Base-by-base conservation (phyloP, 2,113 vertebrate genomes). In the Mionectes macconnelli region DNA sequence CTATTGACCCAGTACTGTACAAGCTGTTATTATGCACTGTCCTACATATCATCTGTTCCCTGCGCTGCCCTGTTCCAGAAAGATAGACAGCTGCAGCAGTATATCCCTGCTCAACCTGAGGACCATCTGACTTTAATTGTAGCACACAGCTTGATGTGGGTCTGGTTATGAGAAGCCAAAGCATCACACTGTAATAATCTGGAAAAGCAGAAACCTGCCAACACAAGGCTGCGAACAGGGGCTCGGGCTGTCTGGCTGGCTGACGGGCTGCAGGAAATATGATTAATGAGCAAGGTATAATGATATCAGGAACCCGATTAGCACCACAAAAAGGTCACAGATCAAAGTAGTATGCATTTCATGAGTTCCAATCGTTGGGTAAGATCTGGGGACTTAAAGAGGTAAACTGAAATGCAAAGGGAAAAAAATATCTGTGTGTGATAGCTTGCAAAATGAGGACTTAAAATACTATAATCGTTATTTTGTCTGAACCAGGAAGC, bases 301-400 rank as follows among this genome's bases (percentile, higher is more conserved):
- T 98, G 98, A 98, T 99, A 99, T 98, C 98, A 99, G 98, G 98
- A 98, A 98, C 98, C 98, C 98, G 98, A 98, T 99, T 99, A 99
- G 97, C 98, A 98, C 98, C 98, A 98, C 98, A 98, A 97, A 98
- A 98, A 98, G 99, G 98, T 99, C 99, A 99, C 98, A 98, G 98
- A 99, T 98, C 99, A 99, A 98, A 99, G 98, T 93, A 97, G 98
- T 98, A 97, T 98, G 97, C 97, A 98, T 98, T 98, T 98, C 98
- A 98, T 98, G 98, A 98, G 97, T 97, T 97, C 93, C 67, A 98
- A 98, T 98, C 97, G 25, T 87, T 95, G 96, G 55, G 75, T 88
- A 96, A 97, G 97, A 98, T 98, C 97, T 97, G 96, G 56, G 63
- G 86, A 77, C 87, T 97, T 96, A 93, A 96, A 98, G 95, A 97